Evolutionary conservation across 2,888 invertebrate genomes (phyloP), one percentile per base, ranked within the genome.

Genomic region (Tinea pellionella): DNA sequence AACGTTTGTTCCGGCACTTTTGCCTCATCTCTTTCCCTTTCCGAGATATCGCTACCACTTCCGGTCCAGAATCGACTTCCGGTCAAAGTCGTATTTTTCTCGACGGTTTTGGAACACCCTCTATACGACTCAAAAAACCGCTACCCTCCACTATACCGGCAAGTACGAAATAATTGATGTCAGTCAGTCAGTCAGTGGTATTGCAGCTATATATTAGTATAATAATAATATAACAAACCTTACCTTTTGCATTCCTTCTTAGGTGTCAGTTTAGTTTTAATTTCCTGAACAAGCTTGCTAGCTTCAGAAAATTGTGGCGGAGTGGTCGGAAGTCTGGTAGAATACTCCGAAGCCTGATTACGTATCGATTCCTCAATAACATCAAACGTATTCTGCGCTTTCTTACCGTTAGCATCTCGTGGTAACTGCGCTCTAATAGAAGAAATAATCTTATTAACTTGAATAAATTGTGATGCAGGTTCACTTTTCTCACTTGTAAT

Each of bases 231-330:
- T 24, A n/a, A n/a, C n/a, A n/a, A n/a, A n/a, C n/a, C n/a, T 37
- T 37, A 37, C 37, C 11, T 37, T 37, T 9, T 37, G 37, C 9
- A 12, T 37, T 37, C 37, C 37, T 37, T 37, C 9, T 37, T 37
- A 37, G 37, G 37, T 9, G 9, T n/a, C 37, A 87, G 64, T 61
- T 81, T 86, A 0, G 85, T 84, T 66, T 87, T 87, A 1, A 87
- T 86, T 1, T 85, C 84, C 0, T 83, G 82, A 24, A 87, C 73
- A 24, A 87, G 68, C 66, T 86, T 82, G 61, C 75, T 85, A 1
- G 87, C 87, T 69, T 85, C 80, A 0, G 80, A 83, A 65, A 86
- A 87, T 67, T 87, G 87, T 9, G 87, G 87, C 0, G 87, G 87
- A 0, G 86, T 87, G 0, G 78, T 72, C 0, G 86, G 86, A 65